Evolutionary conservation across 2,888 invertebrate species (phyloP).

Genomic region (Tipula helvola): DNA sequence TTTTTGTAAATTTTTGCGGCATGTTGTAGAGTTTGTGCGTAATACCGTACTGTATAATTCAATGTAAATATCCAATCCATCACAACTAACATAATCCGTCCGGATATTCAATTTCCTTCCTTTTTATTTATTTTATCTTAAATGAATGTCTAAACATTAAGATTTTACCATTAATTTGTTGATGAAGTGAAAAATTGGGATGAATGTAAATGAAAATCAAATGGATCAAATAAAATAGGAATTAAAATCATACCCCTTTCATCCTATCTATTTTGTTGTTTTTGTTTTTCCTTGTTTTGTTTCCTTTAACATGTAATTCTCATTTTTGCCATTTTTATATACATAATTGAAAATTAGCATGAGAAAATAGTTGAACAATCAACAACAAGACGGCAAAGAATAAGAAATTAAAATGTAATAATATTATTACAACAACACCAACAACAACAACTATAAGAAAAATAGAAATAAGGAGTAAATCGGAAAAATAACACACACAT

Average conservation of each 20-base stretch:
- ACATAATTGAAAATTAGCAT: background rate
- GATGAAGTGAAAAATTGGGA: constrained; percentile 4
- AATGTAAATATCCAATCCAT: background rate
- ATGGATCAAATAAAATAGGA: background rate
- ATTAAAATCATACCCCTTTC: background rate
- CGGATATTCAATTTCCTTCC: background rate
- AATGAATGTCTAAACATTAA: background rate
- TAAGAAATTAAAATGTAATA: constrained; percentile 4
- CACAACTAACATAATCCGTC: background rate
- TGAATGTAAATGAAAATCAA: background rate
- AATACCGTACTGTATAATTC: no score
- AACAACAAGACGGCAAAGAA: background rate
- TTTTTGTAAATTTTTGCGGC: no score
- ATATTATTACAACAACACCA: background rate
- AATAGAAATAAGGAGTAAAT: background rate
- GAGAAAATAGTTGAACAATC: background rate
- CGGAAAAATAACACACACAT: background rate
- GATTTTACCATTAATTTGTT: background rate
- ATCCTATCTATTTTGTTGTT: background rate
- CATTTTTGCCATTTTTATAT: background rate
- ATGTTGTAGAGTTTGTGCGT: no score
- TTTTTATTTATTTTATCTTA: background rate
- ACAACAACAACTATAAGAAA: background rate
- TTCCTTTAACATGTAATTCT: background rate
- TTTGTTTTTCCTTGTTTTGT: background rate